Conservation (phyloP, 2,113 vertebrate species). For the Copsychus sechellarum region DNA sequence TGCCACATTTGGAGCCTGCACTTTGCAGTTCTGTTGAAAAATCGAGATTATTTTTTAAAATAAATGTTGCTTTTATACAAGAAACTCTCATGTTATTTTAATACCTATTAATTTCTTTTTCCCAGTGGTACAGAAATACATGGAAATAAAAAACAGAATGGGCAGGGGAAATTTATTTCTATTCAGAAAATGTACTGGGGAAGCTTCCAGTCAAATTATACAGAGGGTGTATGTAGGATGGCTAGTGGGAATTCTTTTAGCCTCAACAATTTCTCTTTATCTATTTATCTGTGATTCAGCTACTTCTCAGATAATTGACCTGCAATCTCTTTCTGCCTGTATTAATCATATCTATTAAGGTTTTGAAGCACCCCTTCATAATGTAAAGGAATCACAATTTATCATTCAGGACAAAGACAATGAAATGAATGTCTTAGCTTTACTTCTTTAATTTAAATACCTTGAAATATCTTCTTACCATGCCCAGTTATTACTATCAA, state of each 20-base stretch:
- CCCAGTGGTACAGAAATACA: background rate
- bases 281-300: background rate
- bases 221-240: background rate
- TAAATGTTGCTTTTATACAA: background rate
- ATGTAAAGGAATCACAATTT: background rate
- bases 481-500: background rate
- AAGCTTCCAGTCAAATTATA: background rate
- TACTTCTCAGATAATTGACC: background rate
- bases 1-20: background rate
- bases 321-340: background rate
- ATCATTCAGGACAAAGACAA: background rate
- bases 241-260: background rate
- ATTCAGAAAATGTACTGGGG: background rate
- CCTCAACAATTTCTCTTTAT: background rate
- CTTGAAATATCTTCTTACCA: background rate
- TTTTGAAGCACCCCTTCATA: background rate
- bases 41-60: background rate
- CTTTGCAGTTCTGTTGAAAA: background rate
- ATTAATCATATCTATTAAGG: background rate
- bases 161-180: background rate
- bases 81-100: background rate
- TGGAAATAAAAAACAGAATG: slow-evolving; percentile 8
- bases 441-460: background rate
- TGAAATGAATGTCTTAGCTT: background rate
- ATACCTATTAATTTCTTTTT: background rate